phyloP scores from a whole-genome alignment of 2,113 vertebrate genomes.

The Mus musculus region DNA sequence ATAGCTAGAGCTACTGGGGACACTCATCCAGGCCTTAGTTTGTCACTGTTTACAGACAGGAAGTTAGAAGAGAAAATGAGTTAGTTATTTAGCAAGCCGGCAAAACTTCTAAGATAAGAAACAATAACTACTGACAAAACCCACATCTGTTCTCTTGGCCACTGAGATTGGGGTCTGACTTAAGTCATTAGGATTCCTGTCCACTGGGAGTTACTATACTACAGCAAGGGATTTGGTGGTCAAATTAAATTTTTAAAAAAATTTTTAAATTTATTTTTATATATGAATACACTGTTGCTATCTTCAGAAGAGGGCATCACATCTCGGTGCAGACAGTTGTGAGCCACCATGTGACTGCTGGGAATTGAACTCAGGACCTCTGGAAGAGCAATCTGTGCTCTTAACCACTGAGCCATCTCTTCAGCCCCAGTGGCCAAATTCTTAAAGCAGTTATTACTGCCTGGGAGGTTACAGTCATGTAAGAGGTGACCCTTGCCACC shows the following conservation, averaged over 20 bases:
- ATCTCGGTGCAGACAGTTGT: too few relatives aligned
- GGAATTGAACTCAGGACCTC: too few relatives aligned
- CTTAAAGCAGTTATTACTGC: background rate
- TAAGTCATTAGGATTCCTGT: background rate
- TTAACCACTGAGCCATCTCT: too few relatives aligned
- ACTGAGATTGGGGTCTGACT: background rate
- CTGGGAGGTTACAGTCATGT: background rate
- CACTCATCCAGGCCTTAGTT: background rate
- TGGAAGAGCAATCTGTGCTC: too few relatives aligned
- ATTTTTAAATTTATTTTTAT: too few relatives aligned
- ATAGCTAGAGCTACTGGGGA: background rate
- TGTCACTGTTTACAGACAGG: background rate
- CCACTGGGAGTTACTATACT: background rate
- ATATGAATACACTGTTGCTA: too few relatives aligned
- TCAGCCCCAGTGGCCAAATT: background rate
- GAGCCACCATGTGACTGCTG: too few relatives aligned
- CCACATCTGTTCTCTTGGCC: background rate
- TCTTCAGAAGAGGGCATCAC: too few relatives aligned
- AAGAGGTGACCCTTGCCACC: background rate
- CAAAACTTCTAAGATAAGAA: background rate
- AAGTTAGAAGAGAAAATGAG: conserved; percentile 19
- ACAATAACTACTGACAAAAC: background rate
- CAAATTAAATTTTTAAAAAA: background rate
- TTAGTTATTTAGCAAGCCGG: background rate
- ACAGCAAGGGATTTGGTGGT: background rate